Percentiles rank a stretch among this genome's conserved stretches.
phyloP scores from a whole-genome alignment of 2,797 vertebrate species.

The Rachycentron canadum region DNA sequence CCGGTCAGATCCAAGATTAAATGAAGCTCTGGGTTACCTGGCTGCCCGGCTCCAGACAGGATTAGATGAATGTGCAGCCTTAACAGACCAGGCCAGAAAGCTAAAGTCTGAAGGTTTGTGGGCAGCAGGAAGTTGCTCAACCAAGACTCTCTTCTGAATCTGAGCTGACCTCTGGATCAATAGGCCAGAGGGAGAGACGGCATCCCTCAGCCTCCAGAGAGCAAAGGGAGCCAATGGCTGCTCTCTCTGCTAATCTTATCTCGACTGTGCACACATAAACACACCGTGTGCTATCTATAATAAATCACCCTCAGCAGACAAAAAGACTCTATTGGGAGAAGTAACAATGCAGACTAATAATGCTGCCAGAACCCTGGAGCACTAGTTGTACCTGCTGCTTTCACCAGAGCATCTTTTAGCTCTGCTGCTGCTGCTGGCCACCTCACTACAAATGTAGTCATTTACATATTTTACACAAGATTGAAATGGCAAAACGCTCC shows the following conservation, averaged over 20 bases:
- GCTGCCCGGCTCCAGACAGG: conserved; percentile 25
- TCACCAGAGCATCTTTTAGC: conserved; percentile 26
- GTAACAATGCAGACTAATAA: conserved; percentile 48
- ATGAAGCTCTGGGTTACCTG: conserved; percentile 48
- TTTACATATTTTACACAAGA: conserved; percentile 72
- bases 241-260: conserved; percentile 45
- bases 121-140: conserved; percentile 35
- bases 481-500: conserved; percentile 60
- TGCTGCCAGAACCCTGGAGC: conserved; percentile 18
- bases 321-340: conserved; percentile 27
- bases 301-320: conserved; percentile 51
- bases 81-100: conserved; percentile 34
- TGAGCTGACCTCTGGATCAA: conserved; percentile 62
- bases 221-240: conserved; percentile 31
- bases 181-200: conserved; percentile 33
- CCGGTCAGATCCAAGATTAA: conserved; percentile 44
- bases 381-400: conserved; percentile 36
- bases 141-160: conserved; percentile 27
- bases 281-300: conserved; percentile 43
- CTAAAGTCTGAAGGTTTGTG: conserved; percentile 24
- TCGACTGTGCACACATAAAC: conserved; percentile 32
- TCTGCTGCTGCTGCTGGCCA: conserved; percentile 25
- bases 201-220: conserved; percentile 35
- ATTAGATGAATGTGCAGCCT: conserved; percentile 51
- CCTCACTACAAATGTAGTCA: conserved; percentile 45